Evolutionary conservation across 2,113 vertebrate genomes (phyloP), one percentile per base, ranked within the genome.

Genomic region (Gobiocypris rarus): DNA sequence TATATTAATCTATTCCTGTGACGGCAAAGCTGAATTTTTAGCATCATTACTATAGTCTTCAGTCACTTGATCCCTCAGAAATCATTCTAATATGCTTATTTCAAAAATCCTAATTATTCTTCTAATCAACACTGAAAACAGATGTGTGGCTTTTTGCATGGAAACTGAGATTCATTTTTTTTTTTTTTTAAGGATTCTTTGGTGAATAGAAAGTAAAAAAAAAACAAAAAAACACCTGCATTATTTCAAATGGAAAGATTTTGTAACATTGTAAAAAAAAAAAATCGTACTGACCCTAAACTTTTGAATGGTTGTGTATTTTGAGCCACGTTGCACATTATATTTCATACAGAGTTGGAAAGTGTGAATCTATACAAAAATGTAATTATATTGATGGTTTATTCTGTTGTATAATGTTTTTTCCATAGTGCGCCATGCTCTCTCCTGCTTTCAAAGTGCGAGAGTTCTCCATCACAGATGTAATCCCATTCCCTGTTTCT

Each of bases 371-470:
- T 59, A 34, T 38, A 34, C 24, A 52, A 38, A 76, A 54, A 77
- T 77, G n/a, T 22, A 31, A 41, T 52, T 5, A 52, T 9, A 52
- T 54, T 45, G 69, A 28, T 75, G 22, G 28, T 24, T 54, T 56
- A 22, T 38, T 38, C 3, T 54, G 26, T 1, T 34, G 17, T 54
- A 54, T n/a, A 9, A 38, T 48, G 43, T 0, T 74, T 71, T 85
- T 67, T 76, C 83, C 88, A 2, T 81, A 96, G 95, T 96, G 95
- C 89, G 95, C 95, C 61, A 95, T 95, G 84, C 92, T 96, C 86
- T 96, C 95, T 54, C 95, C 94, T 50, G 95, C 94, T 65, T 96
- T 95, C 90, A 95, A 94, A 93, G 95, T 96, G 69, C 86, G 95
- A 89, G 95, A 96, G 41, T 96, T 96, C 84, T 94, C 95, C 4